Evolutionary conservation across 2,797 vertebrate genomes (phyloP).

Genomic region (Notolabrus celidotus): DNA sequence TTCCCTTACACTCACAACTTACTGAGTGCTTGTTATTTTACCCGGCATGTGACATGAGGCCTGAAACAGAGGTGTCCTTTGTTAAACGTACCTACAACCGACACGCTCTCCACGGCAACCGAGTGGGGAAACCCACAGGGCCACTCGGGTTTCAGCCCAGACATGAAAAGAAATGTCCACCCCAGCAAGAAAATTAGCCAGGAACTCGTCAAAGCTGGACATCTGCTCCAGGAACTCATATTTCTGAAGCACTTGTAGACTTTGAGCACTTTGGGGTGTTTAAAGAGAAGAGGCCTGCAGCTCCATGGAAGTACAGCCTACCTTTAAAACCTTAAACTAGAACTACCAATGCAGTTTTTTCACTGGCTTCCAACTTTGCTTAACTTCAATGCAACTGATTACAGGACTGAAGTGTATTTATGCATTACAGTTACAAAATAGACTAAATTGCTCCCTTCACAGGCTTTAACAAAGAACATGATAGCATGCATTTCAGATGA

Average conservation of each 20-base stretch:
- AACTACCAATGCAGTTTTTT: not conserved
- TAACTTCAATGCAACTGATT: too few species aligned
- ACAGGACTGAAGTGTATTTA: too few species aligned
- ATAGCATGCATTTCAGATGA: too few species aligned
- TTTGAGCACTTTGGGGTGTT: not conserved
- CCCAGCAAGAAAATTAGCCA: conserved; percentile 64
- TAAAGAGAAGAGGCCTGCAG: not conserved
- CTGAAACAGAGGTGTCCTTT: conserved; percentile 79
- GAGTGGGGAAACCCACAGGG: conserved; percentile 48
- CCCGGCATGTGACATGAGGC: conserved; percentile 67
- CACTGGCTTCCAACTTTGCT: too few species aligned
- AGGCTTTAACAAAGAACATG: too few species aligned
- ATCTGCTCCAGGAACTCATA: conserved; percentile 48
- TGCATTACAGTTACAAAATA: too few species aligned
- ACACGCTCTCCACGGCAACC: conserved; percentile 57
- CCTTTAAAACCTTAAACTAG: not conserved
- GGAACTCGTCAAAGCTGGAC: conserved; percentile 28
- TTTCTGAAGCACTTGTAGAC: conserved; percentile 44
- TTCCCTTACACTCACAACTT: conserved; percentile 47
- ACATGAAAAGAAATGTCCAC: conserved; percentile 74
- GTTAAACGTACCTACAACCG: conserved; percentile 62
- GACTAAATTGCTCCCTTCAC: too few species aligned
- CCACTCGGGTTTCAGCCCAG: conserved; percentile 66
- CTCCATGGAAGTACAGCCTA: not conserved
- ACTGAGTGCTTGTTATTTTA: conserved; percentile 73